phyloP scores from a whole-genome alignment of 2,888 invertebrate genomes.

The Drosophila melanocephala region DNA sequence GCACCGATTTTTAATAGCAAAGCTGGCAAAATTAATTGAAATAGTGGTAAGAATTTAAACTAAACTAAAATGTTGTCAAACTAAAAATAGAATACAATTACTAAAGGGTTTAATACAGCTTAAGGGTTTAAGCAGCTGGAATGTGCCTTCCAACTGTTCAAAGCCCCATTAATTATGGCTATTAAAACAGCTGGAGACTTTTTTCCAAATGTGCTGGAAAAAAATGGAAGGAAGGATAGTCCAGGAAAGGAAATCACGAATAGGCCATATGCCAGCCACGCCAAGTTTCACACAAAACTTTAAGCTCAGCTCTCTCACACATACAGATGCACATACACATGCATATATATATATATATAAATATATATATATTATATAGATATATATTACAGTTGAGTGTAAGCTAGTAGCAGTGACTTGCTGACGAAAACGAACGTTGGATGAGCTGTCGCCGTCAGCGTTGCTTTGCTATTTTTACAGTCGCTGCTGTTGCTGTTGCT shows the following conservation, averaged over 20 bases:
- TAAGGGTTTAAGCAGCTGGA: background rate
- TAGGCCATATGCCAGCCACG: slow-evolving; percentile 4
- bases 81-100: background rate
- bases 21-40: background rate
- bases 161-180: background rate
- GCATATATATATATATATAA: background rate
- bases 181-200: background rate
- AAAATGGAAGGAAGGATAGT: slow-evolving; percentile 2
- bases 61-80: background rate
- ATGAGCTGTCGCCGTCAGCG: slow-evolving; percentile 60
- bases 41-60: background rate
- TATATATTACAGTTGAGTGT: slow-evolving; percentile 1
- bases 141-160: background rate
- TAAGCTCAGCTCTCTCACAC: slow-evolving; percentile 5
- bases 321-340: background rate
- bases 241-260: background rate
- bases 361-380: background rate
- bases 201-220: background rate
- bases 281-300: slow-evolving; percentile 12
- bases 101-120: background rate
- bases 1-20: background rate
- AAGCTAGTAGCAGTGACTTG: slow-evolving; percentile 36
- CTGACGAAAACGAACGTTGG: slow-evolving; percentile 47
- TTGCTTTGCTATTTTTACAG: slow-evolving; percentile 26
- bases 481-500: slow-evolving; percentile 24